Conservation (phyloP, 2,797 vertebrate genomes). For the Apogon hyalosoma region DNA sequence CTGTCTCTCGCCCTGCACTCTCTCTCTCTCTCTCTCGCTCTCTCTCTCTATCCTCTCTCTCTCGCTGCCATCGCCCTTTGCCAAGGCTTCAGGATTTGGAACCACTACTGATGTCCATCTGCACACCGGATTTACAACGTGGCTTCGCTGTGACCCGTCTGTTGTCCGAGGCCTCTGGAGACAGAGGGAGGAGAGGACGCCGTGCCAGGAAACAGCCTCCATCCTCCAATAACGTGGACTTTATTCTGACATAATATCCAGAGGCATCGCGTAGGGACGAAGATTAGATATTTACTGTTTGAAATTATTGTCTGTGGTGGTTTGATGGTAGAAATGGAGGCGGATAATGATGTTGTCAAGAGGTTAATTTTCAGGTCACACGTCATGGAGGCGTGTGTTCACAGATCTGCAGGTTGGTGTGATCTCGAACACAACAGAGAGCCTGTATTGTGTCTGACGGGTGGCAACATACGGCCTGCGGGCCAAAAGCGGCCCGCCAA, state of each 20-base stretch:
- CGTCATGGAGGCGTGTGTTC: neutral
- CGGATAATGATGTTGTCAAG: too few species aligned
- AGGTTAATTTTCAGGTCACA: neutral
- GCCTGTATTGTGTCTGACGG: too few species aligned
- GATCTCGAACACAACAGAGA: neutral
- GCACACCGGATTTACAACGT: conserved; percentile 81
- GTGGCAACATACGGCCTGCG: too few species aligned
- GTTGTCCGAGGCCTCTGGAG: conserved; percentile 75
- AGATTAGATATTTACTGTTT: too few species aligned
- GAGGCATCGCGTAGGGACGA: too few species aligned
- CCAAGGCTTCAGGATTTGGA: conserved; percentile 75
- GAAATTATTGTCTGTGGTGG: too few species aligned
- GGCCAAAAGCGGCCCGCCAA: too few species aligned
- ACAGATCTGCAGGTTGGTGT: conserved; percentile 10
- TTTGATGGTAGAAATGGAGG: too few species aligned
- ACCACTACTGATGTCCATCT: conserved; percentile 79
- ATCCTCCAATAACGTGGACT: conserved; percentile 20
- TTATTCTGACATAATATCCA: too few species aligned
- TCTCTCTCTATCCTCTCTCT: conserved; percentile 1
- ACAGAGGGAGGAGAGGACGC: conserved; percentile 42
- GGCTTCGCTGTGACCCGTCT: conserved; percentile 80
- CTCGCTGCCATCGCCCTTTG: conserved; percentile 32
- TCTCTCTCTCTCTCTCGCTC: conserved; percentile 11
- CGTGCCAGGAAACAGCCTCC: conserved; percentile 61
- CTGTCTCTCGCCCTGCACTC: conserved; percentile 6